Percentiles rank a stretch among this genome's conserved stretches.
These are phyloP conservation scores for Ibidorhyncha struthersii DNA, from an alignment of 2,113 vertebrate genomes.

Conservation along the genomic window DNA sequence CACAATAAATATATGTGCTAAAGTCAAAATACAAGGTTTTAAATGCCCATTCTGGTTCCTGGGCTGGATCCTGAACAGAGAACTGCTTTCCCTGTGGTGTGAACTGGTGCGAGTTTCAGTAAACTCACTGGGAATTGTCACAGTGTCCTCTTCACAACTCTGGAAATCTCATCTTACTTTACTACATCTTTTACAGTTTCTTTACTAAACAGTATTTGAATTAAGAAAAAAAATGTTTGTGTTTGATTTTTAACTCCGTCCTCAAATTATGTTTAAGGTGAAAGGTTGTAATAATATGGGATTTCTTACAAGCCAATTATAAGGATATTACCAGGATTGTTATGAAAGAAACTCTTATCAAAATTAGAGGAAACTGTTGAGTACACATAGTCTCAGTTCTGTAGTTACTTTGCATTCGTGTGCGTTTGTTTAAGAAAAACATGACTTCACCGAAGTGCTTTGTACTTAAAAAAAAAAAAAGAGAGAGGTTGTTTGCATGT, in stretches of 20 bases:
- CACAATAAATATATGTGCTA: rapidly evolving
- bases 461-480: neutral
- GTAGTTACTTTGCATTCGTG: neutral
- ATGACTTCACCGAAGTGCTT: neutral
- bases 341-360: neutral
- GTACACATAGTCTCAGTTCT: neutral
- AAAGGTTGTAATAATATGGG: neutral
- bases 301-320: neutral
- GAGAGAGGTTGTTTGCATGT: neutral
- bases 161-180: neutral
- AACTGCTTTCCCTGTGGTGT: neutral
- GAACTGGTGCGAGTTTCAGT: neutral
- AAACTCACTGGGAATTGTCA: neutral
- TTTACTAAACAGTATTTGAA: neutral
- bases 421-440: neutral
- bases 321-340: neutral
- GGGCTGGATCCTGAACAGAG: neutral
- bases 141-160: neutral
- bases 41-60: neutral
- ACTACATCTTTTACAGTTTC: no score
- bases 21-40: neutral
- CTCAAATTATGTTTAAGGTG: neutral
- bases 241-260: neutral
- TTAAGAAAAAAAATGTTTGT: neutral
- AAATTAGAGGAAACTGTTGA: neutral